Percentiles rank a stretch among this genome's conserved stretches.
These are phyloP conservation scores for Neodiprion pinetum DNA, from an alignment of 1,140 invertebrate species.

Conservation along the genomic window DNA sequence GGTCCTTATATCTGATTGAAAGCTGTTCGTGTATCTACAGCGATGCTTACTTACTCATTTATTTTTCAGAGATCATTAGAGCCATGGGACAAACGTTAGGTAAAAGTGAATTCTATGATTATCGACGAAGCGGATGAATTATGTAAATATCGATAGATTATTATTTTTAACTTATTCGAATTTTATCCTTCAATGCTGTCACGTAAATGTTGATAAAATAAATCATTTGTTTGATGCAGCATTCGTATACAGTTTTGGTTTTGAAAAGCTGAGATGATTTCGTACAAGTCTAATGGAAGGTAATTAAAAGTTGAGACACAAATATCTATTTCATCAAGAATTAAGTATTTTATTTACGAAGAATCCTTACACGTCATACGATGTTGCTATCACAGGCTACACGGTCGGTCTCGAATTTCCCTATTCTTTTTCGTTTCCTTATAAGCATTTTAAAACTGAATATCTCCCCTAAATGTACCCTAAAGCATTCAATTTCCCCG, in stretches of 20 bases:
- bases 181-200: background rate
- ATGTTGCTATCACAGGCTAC: no score
- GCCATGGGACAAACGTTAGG: background rate
- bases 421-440: no score
- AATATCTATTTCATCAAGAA: background rate
- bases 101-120: background rate
- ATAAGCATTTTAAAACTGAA: no score
- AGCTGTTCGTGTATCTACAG: background rate
- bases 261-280: background rate
- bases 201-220: background rate
- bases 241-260: no score
- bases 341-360: background rate
- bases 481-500: no score
- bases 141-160: background rate
- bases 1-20: background rate
- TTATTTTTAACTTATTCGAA: conserved; percentile 8
- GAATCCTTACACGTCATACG: no score
- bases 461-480: no score
- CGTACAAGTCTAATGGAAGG: background rate
- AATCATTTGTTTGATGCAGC: background rate
- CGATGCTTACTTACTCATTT: background rate
- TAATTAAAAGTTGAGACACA: background rate
- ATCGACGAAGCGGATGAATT: background rate
- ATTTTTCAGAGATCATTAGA: background rate
- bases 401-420: no score